Evolutionary conservation across 2,797 vertebrate genomes (phyloP).

Genomic region (Chrosomus eos): DNA sequence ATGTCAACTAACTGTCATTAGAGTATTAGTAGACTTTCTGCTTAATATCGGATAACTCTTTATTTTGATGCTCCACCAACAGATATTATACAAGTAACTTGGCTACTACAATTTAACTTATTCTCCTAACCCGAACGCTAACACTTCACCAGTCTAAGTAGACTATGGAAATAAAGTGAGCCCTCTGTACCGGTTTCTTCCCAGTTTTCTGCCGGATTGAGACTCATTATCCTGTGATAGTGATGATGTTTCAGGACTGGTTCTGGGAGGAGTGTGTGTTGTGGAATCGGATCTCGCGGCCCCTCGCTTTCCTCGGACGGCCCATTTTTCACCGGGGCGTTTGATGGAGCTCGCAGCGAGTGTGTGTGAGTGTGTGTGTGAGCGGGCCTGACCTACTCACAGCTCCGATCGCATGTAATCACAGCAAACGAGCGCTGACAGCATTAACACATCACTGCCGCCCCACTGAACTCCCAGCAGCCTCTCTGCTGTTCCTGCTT

Average conservation of each 20-base stretch:
- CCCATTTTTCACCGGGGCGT: slow-evolving; percentile 58
- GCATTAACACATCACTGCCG: slow-evolving; percentile 67
- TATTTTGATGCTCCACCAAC: too few species aligned
- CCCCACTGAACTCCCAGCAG: slow-evolving; percentile 7
- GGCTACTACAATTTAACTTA: too few species aligned
- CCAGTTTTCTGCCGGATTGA: background rate
- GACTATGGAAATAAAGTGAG: too few species aligned
- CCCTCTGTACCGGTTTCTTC: background rate
- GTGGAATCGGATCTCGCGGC: slow-evolving; percentile 35
- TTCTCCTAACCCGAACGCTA: too few species aligned
- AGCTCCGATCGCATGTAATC: slow-evolving; percentile 82
- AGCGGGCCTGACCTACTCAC: slow-evolving; percentile 84
- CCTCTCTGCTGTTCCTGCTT: slow-evolving; percentile 3
- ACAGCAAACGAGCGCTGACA: slow-evolving; percentile 78
- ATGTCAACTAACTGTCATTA: too few species aligned
- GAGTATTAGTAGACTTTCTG: too few species aligned
- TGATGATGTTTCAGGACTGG: background rate
- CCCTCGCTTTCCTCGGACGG: background rate
- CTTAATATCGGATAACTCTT: too few species aligned
- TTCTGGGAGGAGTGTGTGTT: background rate
- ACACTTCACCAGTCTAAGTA: too few species aligned
- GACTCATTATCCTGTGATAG: background rate
- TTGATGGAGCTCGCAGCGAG: slow-evolving; percentile 91
- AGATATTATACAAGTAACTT: too few species aligned
- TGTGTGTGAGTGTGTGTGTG: slow-evolving; percentile 72